Percentiles rank a stretch among this genome's conserved stretches.
Conservation (phyloP, 1,140 invertebrate genomes). For the Pseudobourletiella spinata region DNA sequence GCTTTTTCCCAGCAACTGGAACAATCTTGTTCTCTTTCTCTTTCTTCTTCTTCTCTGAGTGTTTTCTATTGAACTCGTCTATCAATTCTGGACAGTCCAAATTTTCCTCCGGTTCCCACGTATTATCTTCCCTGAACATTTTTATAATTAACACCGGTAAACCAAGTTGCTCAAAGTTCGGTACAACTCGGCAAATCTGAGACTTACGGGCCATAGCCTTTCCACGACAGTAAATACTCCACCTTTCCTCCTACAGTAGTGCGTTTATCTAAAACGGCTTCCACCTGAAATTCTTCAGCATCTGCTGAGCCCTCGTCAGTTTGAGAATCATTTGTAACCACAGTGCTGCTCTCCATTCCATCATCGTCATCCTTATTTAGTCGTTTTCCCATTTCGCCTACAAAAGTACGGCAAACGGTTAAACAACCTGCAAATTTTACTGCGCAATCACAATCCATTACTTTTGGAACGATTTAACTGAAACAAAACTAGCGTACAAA, state of each 20-base stretch:
- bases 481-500: too few species aligned
- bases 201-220: constrained; percentile 54
- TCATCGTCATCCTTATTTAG: background rate
- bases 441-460: too few species aligned
- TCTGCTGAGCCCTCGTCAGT: background rate
- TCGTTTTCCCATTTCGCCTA: background rate
- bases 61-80: constrained; percentile 64
- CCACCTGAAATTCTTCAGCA: constrained; percentile 46
- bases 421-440: too few species aligned
- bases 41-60: background rate
- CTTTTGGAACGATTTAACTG: too few species aligned
- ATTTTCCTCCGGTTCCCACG: constrained; percentile 85
- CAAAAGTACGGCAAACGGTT: too few species aligned
- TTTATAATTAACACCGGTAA: background rate
- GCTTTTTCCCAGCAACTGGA: background rate
- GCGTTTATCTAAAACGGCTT: constrained; percentile 74
- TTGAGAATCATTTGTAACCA: background rate
- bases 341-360: background rate
- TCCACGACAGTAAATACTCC: constrained; percentile 86
- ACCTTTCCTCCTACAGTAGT: constrained; percentile 59
- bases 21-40: background rate
- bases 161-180: too few species aligned
- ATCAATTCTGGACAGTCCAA: constrained; percentile 88
- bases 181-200: too few species aligned
- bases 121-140: constrained; percentile 38